Evolutionary conservation across 2,113 vertebrate genomes (phyloP).

Genomic region (Clupea harengus): DNA sequence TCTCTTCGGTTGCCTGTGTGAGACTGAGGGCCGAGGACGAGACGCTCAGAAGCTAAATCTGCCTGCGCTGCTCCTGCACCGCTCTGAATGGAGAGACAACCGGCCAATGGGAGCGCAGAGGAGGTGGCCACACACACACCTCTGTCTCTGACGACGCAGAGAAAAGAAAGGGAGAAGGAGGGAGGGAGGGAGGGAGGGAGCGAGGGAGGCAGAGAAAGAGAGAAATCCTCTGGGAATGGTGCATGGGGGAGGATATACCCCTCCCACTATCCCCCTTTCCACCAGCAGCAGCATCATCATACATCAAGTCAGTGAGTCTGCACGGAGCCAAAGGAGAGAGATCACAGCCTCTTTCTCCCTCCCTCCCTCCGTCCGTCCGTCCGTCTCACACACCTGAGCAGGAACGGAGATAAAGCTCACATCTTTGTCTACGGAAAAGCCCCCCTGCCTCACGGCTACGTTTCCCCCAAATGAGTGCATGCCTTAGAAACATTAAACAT

Average conservation of each 20-base stretch:
- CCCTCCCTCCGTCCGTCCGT: too few species aligned
- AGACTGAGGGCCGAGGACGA: slow-evolving; percentile 49
- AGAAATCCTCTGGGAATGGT: slow-evolving; percentile 7
- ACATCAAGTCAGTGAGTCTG: background rate
- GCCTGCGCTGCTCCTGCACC: slow-evolving; percentile 28
- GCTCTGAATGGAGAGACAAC: slow-evolving; percentile 47
- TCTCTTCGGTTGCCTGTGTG: slow-evolving; percentile 18
- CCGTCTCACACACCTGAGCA: background rate
- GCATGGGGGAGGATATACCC: background rate
- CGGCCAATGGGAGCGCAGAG: slow-evolving; percentile 43
- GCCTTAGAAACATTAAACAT: background rate
- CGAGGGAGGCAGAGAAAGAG: background rate
- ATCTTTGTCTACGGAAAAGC: background rate
- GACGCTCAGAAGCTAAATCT: slow-evolving; percentile 52
- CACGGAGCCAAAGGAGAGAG: background rate
- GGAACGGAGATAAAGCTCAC: background rate
- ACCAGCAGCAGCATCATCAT: background rate
- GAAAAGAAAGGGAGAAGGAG: slow-evolving; percentile 20
- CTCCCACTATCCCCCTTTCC: background rate
- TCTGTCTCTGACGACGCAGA: slow-evolving; percentile 6
- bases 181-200: too few species aligned
- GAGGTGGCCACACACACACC: slow-evolving; percentile 27
- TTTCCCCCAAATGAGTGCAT: background rate
- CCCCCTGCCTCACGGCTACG: background rate
- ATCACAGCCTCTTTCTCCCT: background rate